These are phyloP conservation scores for Furcula furcula DNA, from an alignment of 2,888 invertebrate genomes.

Conservation along the genomic window DNA sequence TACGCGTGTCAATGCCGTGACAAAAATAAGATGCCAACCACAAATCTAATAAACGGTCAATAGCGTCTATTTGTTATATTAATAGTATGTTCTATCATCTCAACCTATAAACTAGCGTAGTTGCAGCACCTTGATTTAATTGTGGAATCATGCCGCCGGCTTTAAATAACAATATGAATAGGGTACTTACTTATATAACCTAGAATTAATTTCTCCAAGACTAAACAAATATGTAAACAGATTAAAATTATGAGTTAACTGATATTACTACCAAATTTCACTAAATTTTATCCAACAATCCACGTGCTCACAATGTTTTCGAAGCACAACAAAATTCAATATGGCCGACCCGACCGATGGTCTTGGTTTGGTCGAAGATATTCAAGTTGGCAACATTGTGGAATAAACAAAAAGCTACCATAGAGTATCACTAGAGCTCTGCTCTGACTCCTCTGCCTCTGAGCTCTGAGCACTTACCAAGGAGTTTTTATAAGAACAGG, in stretches of 20 bases:
- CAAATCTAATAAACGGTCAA: conserved; percentile 4
- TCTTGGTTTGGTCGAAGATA: no score
- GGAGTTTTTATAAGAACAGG: no score
- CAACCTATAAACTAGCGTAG: conserved; percentile 14
- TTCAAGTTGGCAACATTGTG: conserved; percentile 47
- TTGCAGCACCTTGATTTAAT: conserved; percentile 49
- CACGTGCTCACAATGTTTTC: conserved; percentile 88
- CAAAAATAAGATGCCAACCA: conserved; percentile 12
- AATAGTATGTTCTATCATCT: conserved; percentile 1
- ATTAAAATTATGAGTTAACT: conserved; percentile 47
- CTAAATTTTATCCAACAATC: conserved; percentile 73
- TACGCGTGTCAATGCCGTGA: conserved; percentile 47
- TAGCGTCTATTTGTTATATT: not conserved
- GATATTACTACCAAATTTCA: conserved; percentile 72
- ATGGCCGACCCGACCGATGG: no score
- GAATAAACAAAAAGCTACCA: no score
- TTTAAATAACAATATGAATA: conserved; percentile 28
- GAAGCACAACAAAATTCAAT: conserved; percentile 83
- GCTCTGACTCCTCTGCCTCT: no score
- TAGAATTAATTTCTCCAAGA: conserved; percentile 50
- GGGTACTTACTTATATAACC: conserved; percentile 64
- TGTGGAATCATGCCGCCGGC: conserved; percentile 62
- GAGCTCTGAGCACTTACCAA: no score
- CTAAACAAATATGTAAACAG: conserved; percentile 38
- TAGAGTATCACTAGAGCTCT: no score